Evolutionary conservation across 2,797 vertebrate genomes (phyloP).

Genomic region (Danio kyathit): DNA sequence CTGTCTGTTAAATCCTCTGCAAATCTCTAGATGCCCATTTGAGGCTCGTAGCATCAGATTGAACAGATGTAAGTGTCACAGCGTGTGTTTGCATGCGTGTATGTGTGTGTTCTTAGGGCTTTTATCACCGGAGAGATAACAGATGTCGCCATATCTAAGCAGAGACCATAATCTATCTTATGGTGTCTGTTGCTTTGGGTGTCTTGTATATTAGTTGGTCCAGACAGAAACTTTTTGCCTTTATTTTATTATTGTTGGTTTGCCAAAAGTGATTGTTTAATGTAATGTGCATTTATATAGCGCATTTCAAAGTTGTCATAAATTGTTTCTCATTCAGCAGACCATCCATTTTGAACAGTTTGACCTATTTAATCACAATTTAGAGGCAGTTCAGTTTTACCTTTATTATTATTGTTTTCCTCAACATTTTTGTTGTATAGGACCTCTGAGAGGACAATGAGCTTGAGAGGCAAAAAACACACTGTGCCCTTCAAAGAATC

Average conservation of each 20-base stretch:
- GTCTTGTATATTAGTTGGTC: conserved; percentile 18
- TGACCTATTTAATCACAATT: not conserved
- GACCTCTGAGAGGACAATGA: not conserved
- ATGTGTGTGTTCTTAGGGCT: conserved; percentile 25
- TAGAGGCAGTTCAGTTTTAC: not conserved
- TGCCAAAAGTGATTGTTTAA: not conserved
- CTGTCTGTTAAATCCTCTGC: conserved; percentile 33
- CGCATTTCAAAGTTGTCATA: too few species aligned
- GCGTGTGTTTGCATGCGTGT: not conserved
- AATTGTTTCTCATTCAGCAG: not conserved
- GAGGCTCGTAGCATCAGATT: conserved; percentile 3
- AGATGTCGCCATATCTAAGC: conserved; percentile 48
- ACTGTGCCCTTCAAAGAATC: not conserved
- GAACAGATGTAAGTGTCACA: conserved; percentile 3
- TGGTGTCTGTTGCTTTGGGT: not conserved
- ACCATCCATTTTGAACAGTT: not conserved
- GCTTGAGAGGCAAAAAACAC: not conserved
- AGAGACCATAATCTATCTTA: conserved; percentile 26
- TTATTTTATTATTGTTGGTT: conserved; percentile 6
- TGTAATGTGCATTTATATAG: not conserved
- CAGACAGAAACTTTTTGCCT: conserved; percentile 20
- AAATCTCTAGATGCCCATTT: conserved; percentile 42
- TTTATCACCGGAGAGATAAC: conserved; percentile 28
- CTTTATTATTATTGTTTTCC: not conserved
- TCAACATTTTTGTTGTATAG: not conserved